A percentile compares a stretch with the other conserved stretches of the same genome.
Evolutionary conservation across 2,888 invertebrate species (phyloP).

Genomic region (Lepidochrysops patricia): DNA sequence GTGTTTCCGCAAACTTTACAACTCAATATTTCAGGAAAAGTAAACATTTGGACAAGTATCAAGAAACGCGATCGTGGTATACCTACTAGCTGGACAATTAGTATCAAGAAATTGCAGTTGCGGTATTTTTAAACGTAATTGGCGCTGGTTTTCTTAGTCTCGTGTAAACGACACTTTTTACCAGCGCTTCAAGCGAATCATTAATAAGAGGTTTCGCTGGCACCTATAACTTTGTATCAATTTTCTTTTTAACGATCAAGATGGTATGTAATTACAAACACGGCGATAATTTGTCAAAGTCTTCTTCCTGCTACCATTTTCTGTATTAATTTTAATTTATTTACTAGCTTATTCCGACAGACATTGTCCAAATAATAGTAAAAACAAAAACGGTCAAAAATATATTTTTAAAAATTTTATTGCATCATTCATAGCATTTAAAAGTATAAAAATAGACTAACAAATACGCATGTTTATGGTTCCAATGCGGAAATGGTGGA

Average conservation of each 20-base stretch:
- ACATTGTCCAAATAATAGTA: no score
- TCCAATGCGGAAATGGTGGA: no score
- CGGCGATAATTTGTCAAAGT: not conserved
- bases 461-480: no score
- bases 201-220: not conserved
- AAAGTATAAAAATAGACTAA: no score
- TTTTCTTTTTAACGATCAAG: slow-evolving; percentile 6
- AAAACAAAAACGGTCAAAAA: no score
- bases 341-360: no score
- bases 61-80: not conserved
- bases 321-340: no score
- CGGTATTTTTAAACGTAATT: not conserved
- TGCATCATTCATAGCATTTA: no score
- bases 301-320: not conserved
- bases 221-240: slow-evolving; percentile 7
- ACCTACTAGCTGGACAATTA: not conserved
- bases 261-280: slow-evolving; percentile 7
- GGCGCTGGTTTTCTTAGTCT: not conserved
- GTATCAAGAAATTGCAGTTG: not conserved
- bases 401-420: no score
- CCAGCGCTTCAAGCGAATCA: not conserved
- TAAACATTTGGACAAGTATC: not conserved
- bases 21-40: not conserved
- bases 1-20: no score
- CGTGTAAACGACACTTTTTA: not conserved